Conservation (phyloP, 2,113 vertebrate species). For the Saguinus imperator region DNA sequence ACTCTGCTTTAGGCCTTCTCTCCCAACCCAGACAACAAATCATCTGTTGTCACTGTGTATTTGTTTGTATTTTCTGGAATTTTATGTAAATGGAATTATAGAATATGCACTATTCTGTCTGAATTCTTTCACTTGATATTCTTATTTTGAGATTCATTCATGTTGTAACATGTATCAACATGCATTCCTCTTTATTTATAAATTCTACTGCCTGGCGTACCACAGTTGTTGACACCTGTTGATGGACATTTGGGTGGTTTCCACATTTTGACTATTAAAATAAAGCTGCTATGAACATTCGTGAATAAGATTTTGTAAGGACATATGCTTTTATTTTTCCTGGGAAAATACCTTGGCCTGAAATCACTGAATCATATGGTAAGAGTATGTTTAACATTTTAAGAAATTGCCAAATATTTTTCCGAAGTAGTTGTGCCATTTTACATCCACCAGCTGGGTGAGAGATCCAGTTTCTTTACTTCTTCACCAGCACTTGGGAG, state of each 20-base stretch:
- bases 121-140: slow-evolving; percentile 15
- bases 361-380: slow-evolving; percentile 33
- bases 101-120: neutral
- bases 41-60: neutral
- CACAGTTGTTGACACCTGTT: neutral
- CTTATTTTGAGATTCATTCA: neutral
- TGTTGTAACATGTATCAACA: slow-evolving; percentile 14
- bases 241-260: slow-evolving; percentile 31
- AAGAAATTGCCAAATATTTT: slow-evolving; percentile 11
- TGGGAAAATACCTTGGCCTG: slow-evolving; percentile 24
- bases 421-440: neutral
- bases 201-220: neutral
- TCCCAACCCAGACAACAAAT: neutral
- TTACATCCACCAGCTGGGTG: neutral
- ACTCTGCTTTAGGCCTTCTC: neutral
- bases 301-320: slow-evolving; percentile 38
- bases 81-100: slow-evolving; percentile 8
- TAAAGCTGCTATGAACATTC: slow-evolving; percentile 23
- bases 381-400: slow-evolving; percentile 23
- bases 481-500: slow-evolving; percentile 11
- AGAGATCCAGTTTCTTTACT: neutral
- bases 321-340: slow-evolving; percentile 45
- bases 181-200: slow-evolving; percentile 38
- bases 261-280: slow-evolving; percentile 35
- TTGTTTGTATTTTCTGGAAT: slow-evolving; percentile 11